Percentiles rank a stretch among this genome's conserved stretches.
These are phyloP conservation scores for Epinephelus awoara DNA, from an alignment of 2,797 vertebrate species.

Conservation along the genomic window DNA sequence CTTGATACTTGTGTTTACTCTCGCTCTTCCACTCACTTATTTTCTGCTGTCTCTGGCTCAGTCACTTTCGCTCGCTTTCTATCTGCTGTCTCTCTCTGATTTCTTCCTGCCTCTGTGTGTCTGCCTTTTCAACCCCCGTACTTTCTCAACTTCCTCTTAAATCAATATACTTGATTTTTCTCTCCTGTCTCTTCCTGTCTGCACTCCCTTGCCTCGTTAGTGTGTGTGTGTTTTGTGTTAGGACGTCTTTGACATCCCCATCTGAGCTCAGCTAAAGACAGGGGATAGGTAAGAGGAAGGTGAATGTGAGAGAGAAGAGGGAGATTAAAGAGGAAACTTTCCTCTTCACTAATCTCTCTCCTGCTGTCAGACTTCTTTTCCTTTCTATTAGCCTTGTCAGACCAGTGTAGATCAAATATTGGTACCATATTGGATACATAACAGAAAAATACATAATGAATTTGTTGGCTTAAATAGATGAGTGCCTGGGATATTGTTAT, in stretches of 20 bases:
- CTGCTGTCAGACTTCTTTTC: constrained; percentile 75
- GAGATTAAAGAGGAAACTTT: constrained; percentile 22
- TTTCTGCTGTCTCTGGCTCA: constrained; percentile 22
- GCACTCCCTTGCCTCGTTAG: constrained; percentile 31
- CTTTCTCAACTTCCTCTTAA: constrained; percentile 63
- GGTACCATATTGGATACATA: constrained; percentile 10
- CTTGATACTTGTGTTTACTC: constrained; percentile 52
- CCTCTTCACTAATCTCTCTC: background rate
- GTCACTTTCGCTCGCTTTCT: constrained; percentile 24
- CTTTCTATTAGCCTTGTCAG: constrained; percentile 26
- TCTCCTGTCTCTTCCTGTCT: constrained; percentile 48
- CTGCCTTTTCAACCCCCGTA: constrained; percentile 49
- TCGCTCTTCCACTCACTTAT: constrained; percentile 20
- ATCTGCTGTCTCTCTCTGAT: constrained; percentile 33
- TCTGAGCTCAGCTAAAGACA: constrained; percentile 38
- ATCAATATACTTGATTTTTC: constrained; percentile 73
- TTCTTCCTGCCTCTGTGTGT: constrained; percentile 27
- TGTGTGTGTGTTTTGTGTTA: constrained; percentile 12
- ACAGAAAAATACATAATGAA: constrained; percentile 22
- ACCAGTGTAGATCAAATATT: constrained; percentile 31
- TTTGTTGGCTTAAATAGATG: constrained; percentile 2
- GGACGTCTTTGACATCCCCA: constrained; percentile 35
- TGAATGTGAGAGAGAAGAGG: constrained; percentile 11
- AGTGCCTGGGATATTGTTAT: constrained; percentile 1
- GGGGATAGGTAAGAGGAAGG: constrained; percentile 12